Conservation (phyloP, 92 coral and sea anemone species). For the Metridium senile region DNA sequence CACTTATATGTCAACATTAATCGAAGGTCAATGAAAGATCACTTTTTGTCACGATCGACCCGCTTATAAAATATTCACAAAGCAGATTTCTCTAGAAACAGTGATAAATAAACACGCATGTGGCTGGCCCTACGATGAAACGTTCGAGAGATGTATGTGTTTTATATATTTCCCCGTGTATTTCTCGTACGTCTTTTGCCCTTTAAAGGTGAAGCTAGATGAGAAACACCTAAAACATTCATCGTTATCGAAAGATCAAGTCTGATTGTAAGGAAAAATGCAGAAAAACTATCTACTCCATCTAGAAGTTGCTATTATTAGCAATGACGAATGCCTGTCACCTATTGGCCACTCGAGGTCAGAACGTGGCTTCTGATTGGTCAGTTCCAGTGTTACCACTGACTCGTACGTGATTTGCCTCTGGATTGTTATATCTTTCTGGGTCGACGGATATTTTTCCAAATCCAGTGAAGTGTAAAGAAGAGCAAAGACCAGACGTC, state of each 20-base stretch:
- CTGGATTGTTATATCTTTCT: neutral
- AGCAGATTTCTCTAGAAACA: neutral
- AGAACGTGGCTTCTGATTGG: conserved; percentile 27
- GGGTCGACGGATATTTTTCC: neutral
- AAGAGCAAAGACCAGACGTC: neutral
- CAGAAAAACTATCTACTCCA: conserved; percentile 1
- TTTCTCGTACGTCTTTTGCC: neutral
- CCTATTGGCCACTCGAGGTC: neutral
- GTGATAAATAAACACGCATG: neutral
- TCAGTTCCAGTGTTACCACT: conserved; percentile 10
- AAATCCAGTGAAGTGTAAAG: conserved; percentile 7
- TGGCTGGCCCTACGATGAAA: neutral
- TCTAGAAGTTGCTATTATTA: conserved; percentile 20
- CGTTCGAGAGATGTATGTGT: neutral
- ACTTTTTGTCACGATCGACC: conserved; percentile 12
- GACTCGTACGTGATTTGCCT: conserved; percentile 21
- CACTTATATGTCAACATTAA: conserved; percentile 1
- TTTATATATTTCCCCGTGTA: neutral
- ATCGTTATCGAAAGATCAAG: conserved; percentile 3
- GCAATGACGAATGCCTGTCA: conserved; percentile 12
- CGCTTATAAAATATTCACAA: conserved; percentile 4
- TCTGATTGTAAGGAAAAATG: conserved; percentile 1
- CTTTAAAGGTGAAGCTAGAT: neutral
- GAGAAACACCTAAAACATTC: neutral
- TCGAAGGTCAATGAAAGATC: conserved; percentile 25